A percentile compares a stretch with the other conserved stretches of the same genome.
Evolutionary conservation across 2,113 vertebrate genomes (phyloP).

Genomic region (Gorsachius goisagi): DNA sequence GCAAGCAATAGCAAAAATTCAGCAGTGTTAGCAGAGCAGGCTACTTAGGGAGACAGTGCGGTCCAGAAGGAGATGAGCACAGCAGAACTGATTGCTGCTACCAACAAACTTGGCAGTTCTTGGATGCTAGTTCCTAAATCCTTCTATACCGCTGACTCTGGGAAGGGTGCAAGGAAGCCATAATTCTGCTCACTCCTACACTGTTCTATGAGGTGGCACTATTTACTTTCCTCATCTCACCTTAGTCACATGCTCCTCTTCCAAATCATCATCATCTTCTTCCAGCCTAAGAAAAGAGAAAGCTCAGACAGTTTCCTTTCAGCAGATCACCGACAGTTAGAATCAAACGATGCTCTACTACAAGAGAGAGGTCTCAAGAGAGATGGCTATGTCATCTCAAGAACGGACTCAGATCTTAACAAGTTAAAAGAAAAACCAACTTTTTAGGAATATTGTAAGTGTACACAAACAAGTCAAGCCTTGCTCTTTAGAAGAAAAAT

Average conservation of each 20-base stretch:
- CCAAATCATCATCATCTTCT: slow-evolving; percentile 82
- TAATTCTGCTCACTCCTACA: neutral
- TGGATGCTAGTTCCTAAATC: neutral
- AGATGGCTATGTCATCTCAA: neutral
- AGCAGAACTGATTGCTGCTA: neutral
- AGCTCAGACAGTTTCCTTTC: neutral
- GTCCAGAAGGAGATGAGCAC: neutral
- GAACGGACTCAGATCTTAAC: neutral
- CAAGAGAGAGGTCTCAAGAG: neutral
- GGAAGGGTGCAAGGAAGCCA: neutral
- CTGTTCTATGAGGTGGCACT: neutral
- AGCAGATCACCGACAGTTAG: neutral
- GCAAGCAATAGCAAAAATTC: slow-evolving; percentile 2
- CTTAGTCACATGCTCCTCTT: slow-evolving; percentile 93
- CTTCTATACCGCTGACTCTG: neutral
- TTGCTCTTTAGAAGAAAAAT: neutral
- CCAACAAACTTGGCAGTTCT: neutral
- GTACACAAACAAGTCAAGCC: neutral
- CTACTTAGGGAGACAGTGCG: neutral
- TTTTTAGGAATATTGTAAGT: neutral
- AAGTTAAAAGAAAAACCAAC: neutral
- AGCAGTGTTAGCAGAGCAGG: neutral
- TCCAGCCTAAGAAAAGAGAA: slow-evolving; percentile 63
- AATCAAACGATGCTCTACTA: neutral
- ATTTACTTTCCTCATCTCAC: slow-evolving; percentile 57